phyloP scores from a whole-genome alignment of 2,888 invertebrate species.

The Aphodius sticticus region DNA sequence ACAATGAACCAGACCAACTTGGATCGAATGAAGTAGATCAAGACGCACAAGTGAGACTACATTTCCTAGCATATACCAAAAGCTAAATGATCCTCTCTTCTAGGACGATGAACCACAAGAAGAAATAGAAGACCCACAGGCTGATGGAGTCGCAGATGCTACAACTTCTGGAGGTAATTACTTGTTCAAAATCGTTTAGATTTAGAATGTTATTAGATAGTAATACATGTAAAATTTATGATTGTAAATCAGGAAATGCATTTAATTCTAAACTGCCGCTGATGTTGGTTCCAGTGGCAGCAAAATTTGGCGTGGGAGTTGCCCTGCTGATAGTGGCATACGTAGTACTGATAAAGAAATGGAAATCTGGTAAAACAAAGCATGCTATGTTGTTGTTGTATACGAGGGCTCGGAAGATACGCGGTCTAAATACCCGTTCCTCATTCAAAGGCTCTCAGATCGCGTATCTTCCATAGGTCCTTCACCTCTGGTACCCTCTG shows the following conservation, averaged over 20 bases:
- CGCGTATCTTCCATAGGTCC: background rate
- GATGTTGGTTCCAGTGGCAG: slow-evolving; percentile 79
- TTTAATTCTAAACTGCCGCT: slow-evolving; percentile 46
- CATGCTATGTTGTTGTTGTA: slow-evolving; percentile 42
- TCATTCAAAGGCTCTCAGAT: background rate
- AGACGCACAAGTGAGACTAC: slow-evolving; percentile 34
- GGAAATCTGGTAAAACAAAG: slow-evolving; percentile 69
- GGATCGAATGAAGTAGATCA: slow-evolving; percentile 44
- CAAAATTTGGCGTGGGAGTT: slow-evolving; percentile 86
- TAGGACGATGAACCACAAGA: slow-evolving; percentile 60
- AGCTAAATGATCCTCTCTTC: slow-evolving; percentile 57
- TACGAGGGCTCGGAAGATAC: background rate
- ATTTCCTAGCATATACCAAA: background rate
- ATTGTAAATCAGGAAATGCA: slow-evolving; percentile 61
- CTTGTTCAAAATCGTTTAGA: background rate
- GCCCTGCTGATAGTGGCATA: slow-evolving; percentile 86
- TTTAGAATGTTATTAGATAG: slow-evolving; percentile 45
- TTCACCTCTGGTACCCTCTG: background rate
- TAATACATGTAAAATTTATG: slow-evolving; percentile 50
- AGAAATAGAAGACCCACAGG: slow-evolving; percentile 53
- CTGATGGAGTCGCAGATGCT: slow-evolving; percentile 49
- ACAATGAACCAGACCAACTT: slow-evolving; percentile 47
- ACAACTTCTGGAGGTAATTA: slow-evolving; percentile 18
- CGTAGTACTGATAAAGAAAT: slow-evolving; percentile 82
- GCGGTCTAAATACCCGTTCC: slow-evolving; percentile 13